A percentile compares a stretch with the other conserved stretches of the same genome.
Conservation (phyloP, 2,888 invertebrate genomes). For the Drosophila subsilvestris region DNA sequence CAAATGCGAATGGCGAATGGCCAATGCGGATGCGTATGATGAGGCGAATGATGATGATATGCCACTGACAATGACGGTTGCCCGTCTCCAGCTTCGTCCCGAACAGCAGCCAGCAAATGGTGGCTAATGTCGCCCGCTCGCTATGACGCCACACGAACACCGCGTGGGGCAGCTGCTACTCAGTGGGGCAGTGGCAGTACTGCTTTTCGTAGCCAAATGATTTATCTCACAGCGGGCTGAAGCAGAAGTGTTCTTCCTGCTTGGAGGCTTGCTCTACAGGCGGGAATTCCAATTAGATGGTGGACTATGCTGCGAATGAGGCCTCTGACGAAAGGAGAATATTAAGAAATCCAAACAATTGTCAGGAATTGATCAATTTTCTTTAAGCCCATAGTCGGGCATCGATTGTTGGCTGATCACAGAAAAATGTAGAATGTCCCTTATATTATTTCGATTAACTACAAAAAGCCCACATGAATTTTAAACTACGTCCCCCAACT, state of each 20-base stretch:
- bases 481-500: not conserved
- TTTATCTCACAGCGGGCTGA: conserved; percentile 63
- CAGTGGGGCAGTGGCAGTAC: conserved; percentile 33
- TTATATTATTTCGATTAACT: not conserved
- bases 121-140: conserved; percentile 57
- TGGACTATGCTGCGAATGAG: conserved; percentile 31
- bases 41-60: conserved; percentile 44
- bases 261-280: conserved; percentile 13
- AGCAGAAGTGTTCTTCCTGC: conserved; percentile 25
- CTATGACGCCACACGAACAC: conserved; percentile 56
- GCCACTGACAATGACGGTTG: conserved; percentile 66
- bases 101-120: conserved; percentile 23
- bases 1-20: conserved; percentile 3
- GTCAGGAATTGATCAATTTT: not conserved
- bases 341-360: not conserved
- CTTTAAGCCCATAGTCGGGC: no score
- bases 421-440: no score
- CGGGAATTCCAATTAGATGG: conserved; percentile 57
- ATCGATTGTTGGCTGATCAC: no score
- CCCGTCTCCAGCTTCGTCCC: conserved; percentile 30
- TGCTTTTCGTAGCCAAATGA: conserved; percentile 62
- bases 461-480: not conserved
- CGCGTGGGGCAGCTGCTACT: conserved; percentile 1
- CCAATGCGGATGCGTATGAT: conserved; percentile 19
- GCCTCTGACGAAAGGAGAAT: conserved; percentile 1